Base-by-base conservation (phyloP, 2,888 invertebrate species). In the Pyrgus malvae region DNA sequence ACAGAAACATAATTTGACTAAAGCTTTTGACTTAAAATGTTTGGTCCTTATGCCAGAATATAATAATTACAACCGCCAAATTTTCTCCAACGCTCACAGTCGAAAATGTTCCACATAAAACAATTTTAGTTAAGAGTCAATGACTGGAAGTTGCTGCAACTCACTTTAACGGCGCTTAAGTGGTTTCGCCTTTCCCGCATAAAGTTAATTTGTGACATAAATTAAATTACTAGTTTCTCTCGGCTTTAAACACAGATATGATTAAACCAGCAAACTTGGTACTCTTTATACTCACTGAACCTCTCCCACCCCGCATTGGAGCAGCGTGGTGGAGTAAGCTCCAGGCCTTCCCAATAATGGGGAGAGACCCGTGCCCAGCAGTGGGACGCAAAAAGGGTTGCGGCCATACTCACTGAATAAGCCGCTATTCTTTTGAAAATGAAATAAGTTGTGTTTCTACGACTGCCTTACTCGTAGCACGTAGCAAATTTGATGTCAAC, bases 401-500 rank as follows among this genome's bases (percentile, higher is more conserved):
- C n/a, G n/a, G n/a, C n/a, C n/a, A n/a, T n/a, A n/a, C n/a, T n/a
- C n/a, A 35, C n/a, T 42, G 31, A 46, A 40, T 40, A 51, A 46
- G 17, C 16, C 35, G 9, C 41, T 7, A 37, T 44, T 40, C 40
- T 54, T 40, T 54, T 53, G 38, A 46, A 54, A 54, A 54, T 33
- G 12, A 46, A 46, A 54, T 46, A 54, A 40, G 31, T 27, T 38
- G 12, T 38, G 14, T 53, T 38, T 44, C 46, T 41, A 33, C 54
- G 46, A 46, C 38, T 33, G 37, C 46, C 21, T 19, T 38, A 12
- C 27, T 48, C 27, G 25, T 38, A 40, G 19, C 46, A 54, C 54
- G 54, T 48, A 54, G 54, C 31, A 54, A 54, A 54, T 54, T 54
- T 48, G 54, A 54, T 59, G 61, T 61, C 60, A 56, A 54, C 58